Evolutionary conservation across 64 coral and sea anemone species (phyloP), one percentile per base, ranked within the genome.

Genomic region (Stylophora pistillata): DNA sequence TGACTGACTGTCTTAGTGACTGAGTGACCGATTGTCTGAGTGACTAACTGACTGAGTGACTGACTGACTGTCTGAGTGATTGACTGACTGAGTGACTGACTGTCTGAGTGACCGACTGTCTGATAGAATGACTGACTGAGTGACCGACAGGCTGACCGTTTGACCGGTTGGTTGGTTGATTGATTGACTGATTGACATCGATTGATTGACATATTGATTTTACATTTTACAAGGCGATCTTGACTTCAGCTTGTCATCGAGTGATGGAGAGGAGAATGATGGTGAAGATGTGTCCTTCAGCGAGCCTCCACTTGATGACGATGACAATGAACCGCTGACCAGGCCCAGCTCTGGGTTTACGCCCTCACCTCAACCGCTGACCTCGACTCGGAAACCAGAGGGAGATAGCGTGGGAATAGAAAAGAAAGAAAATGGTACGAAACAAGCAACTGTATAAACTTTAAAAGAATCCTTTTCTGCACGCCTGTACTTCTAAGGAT

Each of bases 351-450:
- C 80, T 13, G 80, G 86, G 3, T 81, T 87, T 18, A 28, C 64
- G 9, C 88, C 88, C 25, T 77, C 87, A 17, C 87, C 91, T 1
- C 87, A 79, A 76, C 86, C 91, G 26, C 65, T 93, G 71, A 74
- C 91, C 20, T 79, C 86, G 31, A 81, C 69, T 10, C 87, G 84
- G 56, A 93, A 93, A 88, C 86, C 78, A 2, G 56, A 63, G 70
- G 70, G 16, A 66, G 34, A 23, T 13, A 13, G 10, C 2, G 34
- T 74, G 29, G 86, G 37, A 47, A 47, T 47, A 47, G 37, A 81
- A 58, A 69, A 55, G n/a, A 55, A 81, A 31, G n/a, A 76, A 32
- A 18, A 75, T 29, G 86, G 74, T 71, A 53, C 32, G 54, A 55
- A 81, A 72, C 34, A 76, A 32, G 18, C 26, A 26, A 57, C 33